Evolutionary conservation across 2,888 invertebrate genomes (phyloP).

Genomic region (Plutella xylostella): DNA sequence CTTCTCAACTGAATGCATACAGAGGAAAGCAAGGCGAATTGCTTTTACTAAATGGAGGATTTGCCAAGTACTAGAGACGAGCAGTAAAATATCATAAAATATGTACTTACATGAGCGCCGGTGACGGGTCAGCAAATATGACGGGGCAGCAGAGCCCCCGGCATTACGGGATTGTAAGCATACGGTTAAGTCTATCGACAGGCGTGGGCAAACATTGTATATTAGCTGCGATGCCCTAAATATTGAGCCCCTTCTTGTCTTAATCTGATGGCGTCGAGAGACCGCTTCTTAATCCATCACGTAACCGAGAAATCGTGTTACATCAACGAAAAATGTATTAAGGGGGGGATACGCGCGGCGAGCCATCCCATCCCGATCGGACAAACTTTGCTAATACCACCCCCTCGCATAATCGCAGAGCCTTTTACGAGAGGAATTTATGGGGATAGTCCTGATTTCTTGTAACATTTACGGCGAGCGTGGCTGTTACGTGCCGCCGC

Average conservation of each 20-base stretch:
- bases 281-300: slow-evolving; percentile 69
- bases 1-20: too few relatives aligned
- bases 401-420: slow-evolving; percentile 68
- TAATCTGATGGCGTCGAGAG: slow-evolving; percentile 61
- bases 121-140: background rate
- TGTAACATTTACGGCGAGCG: slow-evolving; percentile 63
- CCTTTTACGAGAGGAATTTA: slow-evolving; percentile 71
- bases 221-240: slow-evolving; percentile 61
- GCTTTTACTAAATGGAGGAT: too few relatives aligned
- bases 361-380: slow-evolving; percentile 46
- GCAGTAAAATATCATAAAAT: background rate
- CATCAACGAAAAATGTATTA: slow-evolving; percentile 73
- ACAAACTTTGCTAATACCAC: slow-evolving; percentile 71
- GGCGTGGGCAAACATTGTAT: slow-evolving; percentile 50
- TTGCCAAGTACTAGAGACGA: too few relatives aligned
- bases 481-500: slow-evolving; percentile 55
- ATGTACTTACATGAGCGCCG: background rate
- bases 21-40: too few relatives aligned
- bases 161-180: slow-evolving; percentile 22
- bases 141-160: background rate
- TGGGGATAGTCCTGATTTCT: slow-evolving; percentile 68
- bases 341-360: slow-evolving; percentile 26
- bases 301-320: slow-evolving; percentile 71
- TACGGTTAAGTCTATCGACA: slow-evolving; percentile 53
- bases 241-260: slow-evolving; percentile 45